Base-by-base conservation (phyloP, 92 coral and sea anemone genomes). In the Palythoa grandis region DNA sequence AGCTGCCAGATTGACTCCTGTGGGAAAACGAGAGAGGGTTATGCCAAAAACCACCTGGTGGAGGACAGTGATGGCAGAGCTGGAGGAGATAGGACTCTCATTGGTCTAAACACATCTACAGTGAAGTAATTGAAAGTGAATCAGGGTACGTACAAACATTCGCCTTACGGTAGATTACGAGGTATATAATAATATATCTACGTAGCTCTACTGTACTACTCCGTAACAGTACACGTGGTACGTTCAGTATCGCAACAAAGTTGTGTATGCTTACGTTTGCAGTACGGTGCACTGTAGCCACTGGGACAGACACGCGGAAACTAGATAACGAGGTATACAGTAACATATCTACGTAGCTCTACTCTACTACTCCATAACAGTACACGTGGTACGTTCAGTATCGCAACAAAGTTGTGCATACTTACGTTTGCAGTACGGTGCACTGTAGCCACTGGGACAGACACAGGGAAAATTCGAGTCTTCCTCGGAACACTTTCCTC, bases 381-480 rank as follows among this genome's bases (percentile, higher is more conserved):
- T 29, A 29, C 35, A 29, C 35, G 35, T 43, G 7, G 6, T 43
- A 43, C 50, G 9, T 43, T 14, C 20, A 58, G 19, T 58, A 58
- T 9, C 4, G 35, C 35, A 29, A 1, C 35, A 29, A 29, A 1
- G 35, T 29, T 29, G 35, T 11, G 20, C 0, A 72, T 72, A 40
- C 76, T 13, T 14, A 72, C 76, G 52, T 72, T 5, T 48, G 39
- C 43, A 57, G 48, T 91, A 88, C 47, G 98, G 98, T 37, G 91
- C 93, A 72, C 85, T 95, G 90, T 82, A 95, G 24, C 93, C 98
- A 54, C 39, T 84, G 17, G 95, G 93, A 77, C 98, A 95, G 60
- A 92, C 75, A 35, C 98, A 95, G 5, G 95, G 95, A 54, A 54
- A 88, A 7, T 87, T 29, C 19, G 89, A 52, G 24, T 89, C 92